These are phyloP conservation scores for Baryphthengus martii DNA, from an alignment of 2,113 vertebrate species.

Conservation along the genomic window DNA sequence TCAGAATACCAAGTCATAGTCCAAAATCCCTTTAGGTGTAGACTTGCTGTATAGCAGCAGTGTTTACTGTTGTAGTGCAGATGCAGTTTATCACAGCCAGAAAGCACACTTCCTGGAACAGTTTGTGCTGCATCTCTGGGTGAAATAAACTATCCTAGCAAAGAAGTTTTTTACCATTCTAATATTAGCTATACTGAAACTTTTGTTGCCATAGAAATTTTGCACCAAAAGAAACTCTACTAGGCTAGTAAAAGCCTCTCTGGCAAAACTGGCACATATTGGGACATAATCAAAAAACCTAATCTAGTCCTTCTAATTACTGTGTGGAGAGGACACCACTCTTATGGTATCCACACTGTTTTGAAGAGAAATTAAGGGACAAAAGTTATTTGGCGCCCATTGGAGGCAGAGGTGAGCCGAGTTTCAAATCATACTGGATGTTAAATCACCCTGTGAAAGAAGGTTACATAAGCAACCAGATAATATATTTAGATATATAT, in stretches of 20 bases:
- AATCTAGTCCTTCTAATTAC: neutral
- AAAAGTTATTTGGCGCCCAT: neutral
- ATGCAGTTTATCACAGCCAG: neutral
- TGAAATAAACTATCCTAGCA: neutral
- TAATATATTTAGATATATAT: neutral
- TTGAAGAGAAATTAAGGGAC: neutral
- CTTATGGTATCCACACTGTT: neutral
- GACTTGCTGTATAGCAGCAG: neutral
- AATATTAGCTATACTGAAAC: neutral
- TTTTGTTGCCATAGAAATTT: neutral
- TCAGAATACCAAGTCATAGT: neutral
- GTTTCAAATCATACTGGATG: neutral
- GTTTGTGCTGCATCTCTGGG: neutral
- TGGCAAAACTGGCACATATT: neutral
- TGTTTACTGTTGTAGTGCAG: neutral
- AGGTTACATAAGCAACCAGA: neutral
- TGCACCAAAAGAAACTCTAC: neutral
- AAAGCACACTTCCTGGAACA: neutral
- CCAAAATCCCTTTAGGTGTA: neutral
- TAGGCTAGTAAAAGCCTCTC: neutral
- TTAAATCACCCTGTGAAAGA: neutral
- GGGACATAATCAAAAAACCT: neutral
- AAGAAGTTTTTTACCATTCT: neutral
- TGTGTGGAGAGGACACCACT: neutral
- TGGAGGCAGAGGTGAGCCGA: neutral